These are phyloP conservation scores for Brachyopa scutellaris DNA, from an alignment of 2,888 invertebrate species.

Conservation along the genomic window DNA sequence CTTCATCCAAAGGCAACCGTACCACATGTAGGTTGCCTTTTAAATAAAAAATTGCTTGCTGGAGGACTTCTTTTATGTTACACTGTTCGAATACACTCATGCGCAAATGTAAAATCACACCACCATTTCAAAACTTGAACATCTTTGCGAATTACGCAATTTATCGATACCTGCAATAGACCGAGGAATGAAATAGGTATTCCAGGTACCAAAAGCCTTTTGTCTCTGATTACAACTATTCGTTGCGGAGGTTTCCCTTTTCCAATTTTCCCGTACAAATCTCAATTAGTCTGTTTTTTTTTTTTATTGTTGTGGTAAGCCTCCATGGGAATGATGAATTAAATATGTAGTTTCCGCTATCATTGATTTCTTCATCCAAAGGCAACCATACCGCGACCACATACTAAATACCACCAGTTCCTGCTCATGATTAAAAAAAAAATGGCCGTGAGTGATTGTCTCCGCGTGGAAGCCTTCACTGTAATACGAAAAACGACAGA, in stretches of 20 bases:
- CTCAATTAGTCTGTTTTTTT: constrained; percentile 3
- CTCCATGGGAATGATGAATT: neutral
- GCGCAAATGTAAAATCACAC: no score
- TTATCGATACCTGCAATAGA: no score
- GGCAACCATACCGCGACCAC: neutral
- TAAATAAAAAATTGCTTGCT: no score
- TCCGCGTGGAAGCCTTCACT: constrained; percentile 10
- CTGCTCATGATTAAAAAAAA: constrained; percentile 48
- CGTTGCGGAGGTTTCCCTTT: neutral
- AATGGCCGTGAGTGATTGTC: constrained; percentile 41
- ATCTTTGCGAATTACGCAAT: no score
- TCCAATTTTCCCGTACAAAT: neutral
- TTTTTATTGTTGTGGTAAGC: neutral
- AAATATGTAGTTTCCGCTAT: constrained; percentile 12
- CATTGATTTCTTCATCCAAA: constrained; percentile 12
- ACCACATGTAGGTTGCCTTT: no score
- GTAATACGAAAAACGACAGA: neutral
- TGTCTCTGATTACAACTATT: neutral
- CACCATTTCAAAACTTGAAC: no score
- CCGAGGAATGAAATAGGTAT: no score
- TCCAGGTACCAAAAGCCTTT: no score
- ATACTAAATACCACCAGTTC: constrained; percentile 4
- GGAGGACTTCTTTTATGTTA: no score
- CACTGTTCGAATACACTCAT: no score
- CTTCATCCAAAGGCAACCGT: neutral